Percentiles rank a stretch among this genome's conserved stretches.
Evolutionary conservation across 2,113 vertebrate species (phyloP).

Genomic region (Elanus axillaris): DNA sequence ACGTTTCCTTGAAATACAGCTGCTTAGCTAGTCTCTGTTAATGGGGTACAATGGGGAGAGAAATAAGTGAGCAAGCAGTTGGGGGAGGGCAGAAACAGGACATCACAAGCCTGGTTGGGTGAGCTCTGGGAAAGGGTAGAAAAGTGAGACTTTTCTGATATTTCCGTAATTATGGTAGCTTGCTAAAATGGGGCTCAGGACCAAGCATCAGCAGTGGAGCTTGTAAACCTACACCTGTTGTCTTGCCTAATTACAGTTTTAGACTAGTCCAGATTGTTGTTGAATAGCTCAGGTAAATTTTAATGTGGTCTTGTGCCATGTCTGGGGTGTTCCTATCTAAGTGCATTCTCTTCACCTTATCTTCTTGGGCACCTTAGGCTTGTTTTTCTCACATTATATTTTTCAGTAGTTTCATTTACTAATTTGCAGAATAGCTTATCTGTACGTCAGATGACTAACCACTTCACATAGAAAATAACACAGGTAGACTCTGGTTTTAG

Average conservation of each 20-base stretch:
- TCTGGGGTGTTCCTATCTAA: neutral
- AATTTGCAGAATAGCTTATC: neutral
- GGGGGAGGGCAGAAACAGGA: neutral
- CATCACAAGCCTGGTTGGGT: neutral
- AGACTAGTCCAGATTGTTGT: neutral
- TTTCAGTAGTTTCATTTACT: neutral
- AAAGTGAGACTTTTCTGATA: neutral
- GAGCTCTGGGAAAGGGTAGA: neutral
- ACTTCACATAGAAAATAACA: neutral
- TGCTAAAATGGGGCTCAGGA: neutral
- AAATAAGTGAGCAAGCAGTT: neutral
- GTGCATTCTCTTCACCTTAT: neutral
- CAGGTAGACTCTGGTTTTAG: neutral
- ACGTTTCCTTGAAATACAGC: neutral
- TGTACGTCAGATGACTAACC: neutral
- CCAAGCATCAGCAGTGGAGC: neutral
- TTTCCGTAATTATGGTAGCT: neutral
- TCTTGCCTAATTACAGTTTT: neutral
- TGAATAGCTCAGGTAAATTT: neutral
- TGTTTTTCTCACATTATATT: neutral
- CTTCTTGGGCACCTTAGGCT: neutral
- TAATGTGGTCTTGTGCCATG: accelerated
- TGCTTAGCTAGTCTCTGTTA: neutral
- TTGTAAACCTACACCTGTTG: neutral
- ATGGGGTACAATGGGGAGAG: accelerated